Conservation (phyloP, 23 tunicate genomes). For the Phallusia fumigata region DNA sequence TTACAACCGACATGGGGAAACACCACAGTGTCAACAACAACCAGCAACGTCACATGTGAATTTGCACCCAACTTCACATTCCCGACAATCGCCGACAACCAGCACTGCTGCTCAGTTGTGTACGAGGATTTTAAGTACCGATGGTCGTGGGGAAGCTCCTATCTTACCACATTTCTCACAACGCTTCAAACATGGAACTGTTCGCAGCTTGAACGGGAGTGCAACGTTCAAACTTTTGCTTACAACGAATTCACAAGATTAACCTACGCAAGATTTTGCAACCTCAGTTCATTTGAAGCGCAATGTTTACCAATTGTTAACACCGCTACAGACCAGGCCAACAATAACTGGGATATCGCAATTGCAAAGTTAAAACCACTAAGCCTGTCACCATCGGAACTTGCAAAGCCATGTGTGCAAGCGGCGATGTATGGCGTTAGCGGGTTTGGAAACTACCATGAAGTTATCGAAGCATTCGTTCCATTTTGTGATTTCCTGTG, state of each 20-base stretch:
- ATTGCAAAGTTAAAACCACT: background rate
- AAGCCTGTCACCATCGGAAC: constrained; percentile 1
- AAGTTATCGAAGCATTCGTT: constrained; percentile 12
- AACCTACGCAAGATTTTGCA: constrained; percentile 13
- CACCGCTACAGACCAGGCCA: no score
- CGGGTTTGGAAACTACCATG: constrained; percentile 28
- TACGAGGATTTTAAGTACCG: background rate
- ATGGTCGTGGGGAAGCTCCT: constrained; percentile 16
- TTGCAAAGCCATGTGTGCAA: constrained; percentile 55
- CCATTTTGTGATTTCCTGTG: constrained; percentile 56
- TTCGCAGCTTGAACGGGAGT: constrained; percentile 14
- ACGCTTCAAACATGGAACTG: constrained; percentile 23
- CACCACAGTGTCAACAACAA: no score
- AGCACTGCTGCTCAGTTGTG: background rate
- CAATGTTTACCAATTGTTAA: no score
- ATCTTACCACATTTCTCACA: background rate
- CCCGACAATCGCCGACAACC: background rate
- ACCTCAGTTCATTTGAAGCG: background rate
- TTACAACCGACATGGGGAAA: no score
- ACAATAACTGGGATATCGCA: background rate
- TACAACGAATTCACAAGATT: constrained; percentile 18
- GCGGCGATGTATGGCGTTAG: constrained; percentile 48
- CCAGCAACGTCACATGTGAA: background rate
- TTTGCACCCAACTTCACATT: background rate
- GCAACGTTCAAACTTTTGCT: constrained; percentile 4